Evolutionary conservation across 2,113 vertebrate species (phyloP).

Genomic region (Puma concolor): DNA sequence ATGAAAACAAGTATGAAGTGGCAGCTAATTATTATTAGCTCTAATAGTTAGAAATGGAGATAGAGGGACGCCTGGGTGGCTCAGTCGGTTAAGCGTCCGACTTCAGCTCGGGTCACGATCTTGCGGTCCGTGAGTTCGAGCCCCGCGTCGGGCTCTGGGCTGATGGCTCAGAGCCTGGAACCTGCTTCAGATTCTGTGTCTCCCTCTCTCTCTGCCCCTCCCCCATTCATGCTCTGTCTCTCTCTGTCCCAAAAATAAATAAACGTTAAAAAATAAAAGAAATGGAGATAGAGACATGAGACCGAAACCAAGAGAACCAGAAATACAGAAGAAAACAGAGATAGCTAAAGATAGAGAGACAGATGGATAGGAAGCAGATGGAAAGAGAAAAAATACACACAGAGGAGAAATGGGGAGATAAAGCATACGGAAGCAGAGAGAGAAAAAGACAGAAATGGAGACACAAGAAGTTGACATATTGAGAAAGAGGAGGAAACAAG

Average conservation of each 20-base stretch:
- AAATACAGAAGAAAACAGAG: not conserved
- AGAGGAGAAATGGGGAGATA: not conserved
- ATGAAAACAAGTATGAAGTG: not conserved
- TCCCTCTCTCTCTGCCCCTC: too few species aligned
- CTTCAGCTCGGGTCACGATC: too few species aligned
- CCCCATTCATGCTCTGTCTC: too few species aligned
- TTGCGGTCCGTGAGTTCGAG: too few species aligned
- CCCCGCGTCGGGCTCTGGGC: too few species aligned
- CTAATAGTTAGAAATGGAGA: not conserved
- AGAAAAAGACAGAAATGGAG: not conserved
- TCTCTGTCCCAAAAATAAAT: too few species aligned
- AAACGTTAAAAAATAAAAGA: too few species aligned
- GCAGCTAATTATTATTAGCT: not conserved
- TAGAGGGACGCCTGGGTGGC: not conserved
- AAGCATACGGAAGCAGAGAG: not conserved
- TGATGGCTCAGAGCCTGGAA: too few species aligned
- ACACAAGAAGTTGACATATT: not conserved
- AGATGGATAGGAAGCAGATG: not conserved
- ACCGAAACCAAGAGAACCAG: not conserved
- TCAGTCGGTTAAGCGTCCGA: too few species aligned
- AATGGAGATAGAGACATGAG: not conserved
- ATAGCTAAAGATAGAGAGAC: slow-evolving; percentile 18
- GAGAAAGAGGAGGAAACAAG: not conserved
- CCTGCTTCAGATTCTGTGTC: too few species aligned
- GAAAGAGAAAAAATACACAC: not conserved